phyloP scores from a whole-genome alignment of 2,888 invertebrate species.

The Erynnis tages region DNA sequence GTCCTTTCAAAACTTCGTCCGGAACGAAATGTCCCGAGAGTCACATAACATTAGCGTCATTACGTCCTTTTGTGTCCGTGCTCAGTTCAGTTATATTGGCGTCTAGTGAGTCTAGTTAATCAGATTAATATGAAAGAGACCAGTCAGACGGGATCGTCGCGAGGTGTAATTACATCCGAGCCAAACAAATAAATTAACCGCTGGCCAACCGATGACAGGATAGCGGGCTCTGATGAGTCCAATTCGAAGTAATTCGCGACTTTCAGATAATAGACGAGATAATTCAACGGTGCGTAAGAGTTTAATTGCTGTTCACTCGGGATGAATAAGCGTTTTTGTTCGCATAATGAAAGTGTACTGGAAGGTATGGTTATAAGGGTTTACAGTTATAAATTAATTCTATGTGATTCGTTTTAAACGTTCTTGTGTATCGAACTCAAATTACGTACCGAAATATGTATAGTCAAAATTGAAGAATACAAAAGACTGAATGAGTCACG shows the following conservation, averaged over 20 bases:
- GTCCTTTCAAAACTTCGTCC: slow-evolving; percentile 16
- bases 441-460: not conserved
- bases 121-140: slow-evolving; percentile 66
- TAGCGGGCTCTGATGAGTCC: slow-evolving; percentile 41
- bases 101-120: slow-evolving; percentile 59
- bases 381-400: not conserved
- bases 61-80: slow-evolving; percentile 16
- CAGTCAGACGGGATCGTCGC: slow-evolving; percentile 54
- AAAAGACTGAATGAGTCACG: too few relatives aligned
- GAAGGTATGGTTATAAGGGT: not conserved
- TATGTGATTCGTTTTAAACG: not conserved
- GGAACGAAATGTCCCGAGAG: slow-evolving; percentile 32
- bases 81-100: slow-evolving; percentile 45
- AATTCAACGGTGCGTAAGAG: slow-evolving; percentile 28
- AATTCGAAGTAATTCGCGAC: slow-evolving; percentile 39
- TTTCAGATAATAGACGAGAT: slow-evolving; percentile 29
- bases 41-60: not conserved
- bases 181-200: slow-evolving; percentile 67
- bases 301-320: slow-evolving; percentile 21
- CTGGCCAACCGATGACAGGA: slow-evolving; percentile 57
- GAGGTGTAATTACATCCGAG: slow-evolving; percentile 66
- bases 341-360: slow-evolving; percentile 13
- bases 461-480: not conserved
- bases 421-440: not conserved
- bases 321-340: slow-evolving; percentile 22